Base-by-base conservation (phyloP, 2,113 vertebrate genomes). In the Megaleporinus macrocephalus region DNA sequence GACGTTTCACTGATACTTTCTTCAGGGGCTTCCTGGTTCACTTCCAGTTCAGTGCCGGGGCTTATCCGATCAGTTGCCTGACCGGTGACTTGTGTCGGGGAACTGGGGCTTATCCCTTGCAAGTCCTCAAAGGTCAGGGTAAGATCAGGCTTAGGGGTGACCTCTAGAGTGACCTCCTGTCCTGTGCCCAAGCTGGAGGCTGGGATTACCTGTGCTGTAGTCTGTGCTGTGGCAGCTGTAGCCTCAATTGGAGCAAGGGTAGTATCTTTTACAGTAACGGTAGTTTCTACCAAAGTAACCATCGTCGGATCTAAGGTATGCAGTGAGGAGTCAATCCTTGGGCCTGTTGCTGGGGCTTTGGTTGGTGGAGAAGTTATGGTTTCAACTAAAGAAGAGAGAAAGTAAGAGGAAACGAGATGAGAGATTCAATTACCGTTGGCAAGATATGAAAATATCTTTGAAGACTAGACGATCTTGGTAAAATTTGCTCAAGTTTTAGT, bases 151-250 rank as follows among this genome's bases (percentile, higher is more conserved):
- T 77, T 73, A 71, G 59, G 6, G 20, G 66, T 51, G 71, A 62
- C 57, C 79, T 87, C 84, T 68, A 63, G 4, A 68, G 65, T 71
- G 1, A 80, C 83, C 22, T 88, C 53, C 26, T 75, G 75, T 62
- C 55, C 62, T 70, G 76, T 41, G 66, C 29, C 63, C 20, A 33
- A 63, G 33, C 36, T 47, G 76, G 57, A 70, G 10, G 7, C 71
- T 57, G 33, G 13, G 57, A 70, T 62, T 73, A 51, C n/a, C 59
- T 30, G 15, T 55, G 62, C 26, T 62, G 16, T 55, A 15, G 26
- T 73, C 62, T 65, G 53, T 44, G 55, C 10, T 76, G 76, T 65
- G 12, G 63, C 29, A 14, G 18, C n/a, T 57, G 4, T 26, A 41
- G 51, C 2, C 18, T 55, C 51, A 4, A 15, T 24, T 68, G 76